Base-by-base conservation (phyloP, 1,140 invertebrate genomes). In the Drosophila cardini region DNA sequence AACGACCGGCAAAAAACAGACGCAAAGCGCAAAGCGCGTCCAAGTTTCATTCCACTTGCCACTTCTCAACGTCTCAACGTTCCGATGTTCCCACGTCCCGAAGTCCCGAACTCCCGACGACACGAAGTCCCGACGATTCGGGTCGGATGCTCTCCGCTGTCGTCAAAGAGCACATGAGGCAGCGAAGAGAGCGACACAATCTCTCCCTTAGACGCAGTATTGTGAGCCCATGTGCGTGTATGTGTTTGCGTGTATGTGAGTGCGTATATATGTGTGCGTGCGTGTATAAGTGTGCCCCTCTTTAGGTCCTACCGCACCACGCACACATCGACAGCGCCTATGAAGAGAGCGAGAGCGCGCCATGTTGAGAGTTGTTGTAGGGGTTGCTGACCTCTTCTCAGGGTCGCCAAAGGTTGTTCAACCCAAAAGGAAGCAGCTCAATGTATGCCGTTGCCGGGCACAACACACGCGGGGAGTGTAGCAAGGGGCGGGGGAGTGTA, bases 311-410 rank as follows among this genome's bases (percentile, higher is more conserved):
- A 60, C 48, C 46, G 40, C 63, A 55, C 50, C 50, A 52, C 38
- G 36, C 57, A 61, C 32, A 38, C 32, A 48, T 48, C 42, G 60
- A 52, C 34, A 40, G 40, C 13, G 21, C 42, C 21, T 26, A 43
- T 45, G 46, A 21, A 45, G 42, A 57, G 63, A n/a, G 38, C 8
- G 45, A 18, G 57, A 16, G 32, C 32, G 56, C 15, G 65, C 11
- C 34, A 21, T 52, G 57, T 69, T 55, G 57, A 57, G 60, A 52
- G 61, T 61, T 62, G 50, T 40, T 76, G 77, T 91, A 83, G 83
- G 84, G 90, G 86, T 91, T 91, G 90, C 86, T 91, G 90, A 91
- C 90, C 90, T 91, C 86, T 84, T 90, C 83, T 91, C 90, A 91
- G 90, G 90, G 90, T 91, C 90, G 86, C 78, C 78, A 71, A 90